These are phyloP conservation scores for Rattus rattus DNA, from an alignment of 2,113 vertebrate genomes.

Conservation along the genomic window DNA sequence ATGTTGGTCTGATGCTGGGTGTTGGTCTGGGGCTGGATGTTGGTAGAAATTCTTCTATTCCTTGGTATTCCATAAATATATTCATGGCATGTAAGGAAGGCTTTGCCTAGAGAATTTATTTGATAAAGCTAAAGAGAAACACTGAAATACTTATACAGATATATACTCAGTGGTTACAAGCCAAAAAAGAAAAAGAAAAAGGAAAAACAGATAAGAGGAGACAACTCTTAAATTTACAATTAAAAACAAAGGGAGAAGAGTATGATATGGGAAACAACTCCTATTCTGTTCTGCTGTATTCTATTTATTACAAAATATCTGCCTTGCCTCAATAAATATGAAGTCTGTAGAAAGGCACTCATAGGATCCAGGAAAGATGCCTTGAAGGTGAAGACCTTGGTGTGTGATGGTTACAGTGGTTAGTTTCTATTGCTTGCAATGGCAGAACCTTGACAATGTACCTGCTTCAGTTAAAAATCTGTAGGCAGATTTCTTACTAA, in stretches of 20 bases:
- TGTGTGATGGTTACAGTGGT: neutral
- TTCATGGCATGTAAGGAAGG: neutral
- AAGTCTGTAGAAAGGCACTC: neutral
- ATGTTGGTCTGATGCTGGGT: neutral
- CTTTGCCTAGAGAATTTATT: neutral
- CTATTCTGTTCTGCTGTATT: neutral
- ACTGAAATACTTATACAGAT: neutral
- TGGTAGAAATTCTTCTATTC: neutral
- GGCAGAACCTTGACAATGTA: neutral
- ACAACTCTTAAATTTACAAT: neutral
- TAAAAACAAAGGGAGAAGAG: neutral
- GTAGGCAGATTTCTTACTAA: neutral
- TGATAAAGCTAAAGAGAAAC: neutral
- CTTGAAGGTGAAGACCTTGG: neutral
- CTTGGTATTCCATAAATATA: neutral
- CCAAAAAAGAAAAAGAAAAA: neutral
- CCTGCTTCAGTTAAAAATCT: neutral
- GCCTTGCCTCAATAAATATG: neutral
- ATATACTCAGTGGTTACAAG: neutral
- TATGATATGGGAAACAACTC: neutral
- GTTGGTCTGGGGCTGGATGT: neutral
- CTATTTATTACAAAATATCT: neutral
- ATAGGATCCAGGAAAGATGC: neutral
- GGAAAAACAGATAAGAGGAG: neutral
- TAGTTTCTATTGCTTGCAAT: slow-evolving; percentile 37